Conservation (phyloP, 2,113 vertebrate species). For the Vimba vimba region DNA sequence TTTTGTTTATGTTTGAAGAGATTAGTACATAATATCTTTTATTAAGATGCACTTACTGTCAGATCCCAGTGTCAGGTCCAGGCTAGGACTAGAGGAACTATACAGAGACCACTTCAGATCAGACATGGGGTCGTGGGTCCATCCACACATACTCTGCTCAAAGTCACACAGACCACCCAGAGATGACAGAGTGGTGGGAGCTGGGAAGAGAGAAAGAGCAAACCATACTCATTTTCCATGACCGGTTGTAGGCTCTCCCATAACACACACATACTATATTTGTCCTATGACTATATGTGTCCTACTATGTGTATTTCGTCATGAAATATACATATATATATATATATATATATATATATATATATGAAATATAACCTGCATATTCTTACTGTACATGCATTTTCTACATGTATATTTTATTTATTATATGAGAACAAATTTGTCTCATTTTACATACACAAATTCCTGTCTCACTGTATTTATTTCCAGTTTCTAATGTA, state of each 20-base stretch:
- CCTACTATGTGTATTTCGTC: neutral
- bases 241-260: conserved; percentile 25
- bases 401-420: neutral
- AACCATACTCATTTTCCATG: conserved; percentile 41
- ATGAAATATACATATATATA: neutral
- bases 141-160: conserved; percentile 87
- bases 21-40: neutral
- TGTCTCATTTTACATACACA: neutral
- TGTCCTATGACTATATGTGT: neutral
- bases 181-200: conserved; percentile 69
- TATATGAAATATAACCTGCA: too few relatives aligned
- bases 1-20: conserved; percentile 16
- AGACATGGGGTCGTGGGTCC: conserved; percentile 86
- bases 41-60: conserved; percentile 70
- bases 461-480: neutral
- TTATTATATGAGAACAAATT: neutral
- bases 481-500: neutral
- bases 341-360: neutral
- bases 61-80: conserved; percentile 73
- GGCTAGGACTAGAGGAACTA: conserved; percentile 77
- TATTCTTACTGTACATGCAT: neutral
- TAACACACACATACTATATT: conserved; percentile 22
- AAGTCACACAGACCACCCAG: conserved; percentile 92
- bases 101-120: conserved; percentile 86
- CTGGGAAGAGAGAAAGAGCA: conserved; percentile 58